phyloP scores from a whole-genome alignment of 2,888 invertebrate species.

The Lasioglossum leucozonium region DNA sequence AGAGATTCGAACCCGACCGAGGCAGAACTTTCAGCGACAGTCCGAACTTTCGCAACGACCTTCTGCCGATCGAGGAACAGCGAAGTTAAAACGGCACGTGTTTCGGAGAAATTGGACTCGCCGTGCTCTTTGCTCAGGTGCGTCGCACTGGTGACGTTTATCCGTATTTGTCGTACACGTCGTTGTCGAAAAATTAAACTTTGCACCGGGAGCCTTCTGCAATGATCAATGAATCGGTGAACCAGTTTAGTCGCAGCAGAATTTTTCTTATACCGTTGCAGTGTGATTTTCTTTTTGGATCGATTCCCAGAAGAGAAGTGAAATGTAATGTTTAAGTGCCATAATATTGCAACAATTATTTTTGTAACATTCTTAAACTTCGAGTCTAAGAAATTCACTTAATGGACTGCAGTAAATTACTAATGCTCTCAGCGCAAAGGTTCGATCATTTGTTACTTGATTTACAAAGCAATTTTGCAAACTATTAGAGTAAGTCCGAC shows the following conservation, averaged over 20 bases:
- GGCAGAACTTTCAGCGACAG: conserved; percentile 30
- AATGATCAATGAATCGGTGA: too few species aligned
- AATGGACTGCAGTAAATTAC: too few species aligned
- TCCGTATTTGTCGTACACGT: background rate
- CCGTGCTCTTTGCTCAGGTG: conserved; percentile 34
- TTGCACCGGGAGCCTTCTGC: too few species aligned
- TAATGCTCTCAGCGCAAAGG: too few species aligned
- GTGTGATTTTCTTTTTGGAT: background rate
- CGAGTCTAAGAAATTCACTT: background rate
- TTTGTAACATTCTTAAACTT: background rate
- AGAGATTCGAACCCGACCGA: conserved; percentile 24
- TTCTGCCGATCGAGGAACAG: conserved; percentile 23
- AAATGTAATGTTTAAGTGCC: background rate
- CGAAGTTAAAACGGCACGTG: conserved; percentile 44
- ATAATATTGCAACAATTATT: too few species aligned
- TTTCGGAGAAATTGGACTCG: conserved; percentile 37
- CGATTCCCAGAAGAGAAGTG: background rate
- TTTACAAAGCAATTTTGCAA: too few species aligned
- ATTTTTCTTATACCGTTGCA: background rate
- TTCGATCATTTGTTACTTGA: too few species aligned
- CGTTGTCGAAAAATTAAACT: background rate
- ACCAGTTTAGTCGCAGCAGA: too few species aligned
- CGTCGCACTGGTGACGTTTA: background rate
- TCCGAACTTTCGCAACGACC: conserved; percentile 23
- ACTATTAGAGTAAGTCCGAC: too few species aligned